These are phyloP conservation scores for Patiria pectinifera DNA, from an alignment of 53 echinoderm and acorn worm species.

Conservation along the genomic window DNA sequence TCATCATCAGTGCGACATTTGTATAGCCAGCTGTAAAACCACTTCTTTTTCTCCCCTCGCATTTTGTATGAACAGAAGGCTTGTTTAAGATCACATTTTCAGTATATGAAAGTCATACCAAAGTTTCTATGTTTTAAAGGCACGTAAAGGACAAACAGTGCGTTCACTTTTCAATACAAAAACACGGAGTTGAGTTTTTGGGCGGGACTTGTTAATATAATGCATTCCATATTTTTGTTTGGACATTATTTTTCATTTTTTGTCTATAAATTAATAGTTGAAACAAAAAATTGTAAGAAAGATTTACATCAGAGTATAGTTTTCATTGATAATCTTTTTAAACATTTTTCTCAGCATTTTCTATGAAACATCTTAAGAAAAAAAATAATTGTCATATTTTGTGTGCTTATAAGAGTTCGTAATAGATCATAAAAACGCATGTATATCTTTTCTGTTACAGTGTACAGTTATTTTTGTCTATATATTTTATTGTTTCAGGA, in stretches of 20 bases:
- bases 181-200: slow-evolving; percentile 44
- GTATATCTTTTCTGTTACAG: slow-evolving; percentile 68
- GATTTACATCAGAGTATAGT: slow-evolving; percentile 70
- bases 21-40: slow-evolving; percentile 4
- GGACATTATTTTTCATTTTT: slow-evolving; percentile 66
- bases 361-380: slow-evolving; percentile 68
- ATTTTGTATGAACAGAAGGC: slow-evolving; percentile 69
- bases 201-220: slow-evolving; percentile 62
- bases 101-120: slow-evolving; percentile 70
- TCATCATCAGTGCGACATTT: slow-evolving; percentile 35
- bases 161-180: slow-evolving; percentile 22
- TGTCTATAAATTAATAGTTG: slow-evolving; percentile 67
- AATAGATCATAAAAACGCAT: slow-evolving; percentile 63
- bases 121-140: slow-evolving; percentile 77
- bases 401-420: slow-evolving; percentile 65
- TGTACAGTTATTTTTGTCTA: slow-evolving; percentile 70
- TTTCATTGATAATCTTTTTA: slow-evolving; percentile 70
- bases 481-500: slow-evolving; percentile 69
- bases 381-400: slow-evolving; percentile 59
- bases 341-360: slow-evolving; percentile 68
- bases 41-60: background rate
- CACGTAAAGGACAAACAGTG: slow-evolving; percentile 7
- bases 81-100: slow-evolving; percentile 58
- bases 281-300: slow-evolving; percentile 65
- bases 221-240: slow-evolving; percentile 69